phyloP scores from a whole-genome alignment of 2,797 vertebrate species.

The Falco peregrinus region DNA sequence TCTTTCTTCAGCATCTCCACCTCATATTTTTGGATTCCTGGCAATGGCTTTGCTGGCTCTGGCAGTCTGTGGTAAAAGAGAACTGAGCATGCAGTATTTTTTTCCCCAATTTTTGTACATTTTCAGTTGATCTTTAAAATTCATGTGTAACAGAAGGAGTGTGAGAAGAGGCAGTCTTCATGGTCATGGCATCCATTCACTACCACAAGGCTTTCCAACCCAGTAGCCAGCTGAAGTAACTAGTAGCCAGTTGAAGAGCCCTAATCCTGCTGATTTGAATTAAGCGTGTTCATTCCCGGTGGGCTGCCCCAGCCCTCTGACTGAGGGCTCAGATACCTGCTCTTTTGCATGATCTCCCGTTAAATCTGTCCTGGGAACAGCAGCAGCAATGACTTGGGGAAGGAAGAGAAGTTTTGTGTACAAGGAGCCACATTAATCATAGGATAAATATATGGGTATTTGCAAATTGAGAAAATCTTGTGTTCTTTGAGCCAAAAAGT shows the following conservation, averaged over 20 bases:
- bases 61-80: background rate
- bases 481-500: background rate
- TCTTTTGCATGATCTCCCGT: background rate
- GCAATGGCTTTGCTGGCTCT: rapidly evolving
- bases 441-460: background rate
- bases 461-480: background rate
- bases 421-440: background rate
- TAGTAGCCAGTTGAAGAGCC: background rate
- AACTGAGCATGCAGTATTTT: rapidly evolving
- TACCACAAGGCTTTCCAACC: background rate
- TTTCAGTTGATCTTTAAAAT: background rate
- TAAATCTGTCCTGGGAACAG: background rate
- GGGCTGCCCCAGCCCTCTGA: background rate
- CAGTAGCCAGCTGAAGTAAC: background rate
- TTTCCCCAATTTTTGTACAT: background rate
- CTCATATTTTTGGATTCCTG: background rate
- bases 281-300: background rate
- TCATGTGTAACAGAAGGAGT: background rate
- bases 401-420: background rate
- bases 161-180: background rate
- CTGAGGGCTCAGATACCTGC: background rate
- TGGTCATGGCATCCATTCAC: background rate
- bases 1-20: background rate
- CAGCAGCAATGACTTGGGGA: background rate
- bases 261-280: background rate